Conservation (phyloP, 2,113 vertebrate species). For the Megaceryle torquata region DNA sequence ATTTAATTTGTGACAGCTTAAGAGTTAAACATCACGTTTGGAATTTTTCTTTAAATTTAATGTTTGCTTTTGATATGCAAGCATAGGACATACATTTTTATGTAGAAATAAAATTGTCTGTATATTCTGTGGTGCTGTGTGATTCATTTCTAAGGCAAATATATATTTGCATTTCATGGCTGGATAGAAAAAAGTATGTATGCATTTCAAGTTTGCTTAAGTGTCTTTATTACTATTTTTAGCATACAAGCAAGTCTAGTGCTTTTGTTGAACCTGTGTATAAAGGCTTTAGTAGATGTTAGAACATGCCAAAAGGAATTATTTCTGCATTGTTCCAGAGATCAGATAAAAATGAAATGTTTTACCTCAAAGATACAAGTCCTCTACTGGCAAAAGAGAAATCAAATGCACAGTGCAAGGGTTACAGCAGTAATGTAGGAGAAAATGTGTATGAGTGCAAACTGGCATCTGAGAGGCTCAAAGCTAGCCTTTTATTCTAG, state of each 20-base stretch:
- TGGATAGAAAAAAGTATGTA: background rate
- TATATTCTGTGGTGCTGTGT: background rate
- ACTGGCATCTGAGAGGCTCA: background rate
- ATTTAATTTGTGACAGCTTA: conserved; percentile 54
- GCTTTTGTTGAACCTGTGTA: background rate
- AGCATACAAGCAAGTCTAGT: background rate
- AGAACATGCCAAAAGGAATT: background rate
- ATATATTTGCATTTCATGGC: conserved; percentile 10
- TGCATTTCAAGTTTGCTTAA: background rate
- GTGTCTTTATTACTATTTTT: background rate
- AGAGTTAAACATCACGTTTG: conserved; percentile 2
- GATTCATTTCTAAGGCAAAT: conserved; percentile 21
- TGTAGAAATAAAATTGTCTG: conserved; percentile 46
- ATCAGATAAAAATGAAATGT: background rate
- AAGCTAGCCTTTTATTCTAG: background rate
- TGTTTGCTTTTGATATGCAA: conserved; percentile 8
- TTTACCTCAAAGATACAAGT: background rate
- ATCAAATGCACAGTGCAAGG: background rate
- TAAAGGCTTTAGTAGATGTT: background rate
- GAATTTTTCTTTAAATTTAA: conserved; percentile 25
- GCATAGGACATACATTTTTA: background rate
- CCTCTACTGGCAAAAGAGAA: background rate
- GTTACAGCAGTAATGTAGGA: background rate
- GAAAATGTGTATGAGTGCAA: background rate
- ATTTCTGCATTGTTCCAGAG: background rate